Conservation (phyloP, 2,888 invertebrate species). For the Thyatira batis region DNA sequence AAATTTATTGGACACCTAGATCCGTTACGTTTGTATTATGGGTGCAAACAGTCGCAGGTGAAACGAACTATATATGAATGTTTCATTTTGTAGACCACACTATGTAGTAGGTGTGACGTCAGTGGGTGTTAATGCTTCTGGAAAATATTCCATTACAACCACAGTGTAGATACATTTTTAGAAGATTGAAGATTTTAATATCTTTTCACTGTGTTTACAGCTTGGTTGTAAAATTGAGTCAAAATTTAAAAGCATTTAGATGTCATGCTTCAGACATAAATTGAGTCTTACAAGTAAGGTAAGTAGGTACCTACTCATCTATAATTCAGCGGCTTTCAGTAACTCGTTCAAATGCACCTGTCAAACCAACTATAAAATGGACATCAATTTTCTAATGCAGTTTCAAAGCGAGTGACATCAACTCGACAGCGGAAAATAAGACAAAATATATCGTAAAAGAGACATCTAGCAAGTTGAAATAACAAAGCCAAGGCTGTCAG, state of each 20-base stretch:
- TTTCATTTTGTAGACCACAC: not conserved
- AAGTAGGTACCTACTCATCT: too few relatives aligned
- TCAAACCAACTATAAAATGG: not conserved
- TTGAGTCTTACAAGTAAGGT: too few relatives aligned
- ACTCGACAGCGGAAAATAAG: not conserved
- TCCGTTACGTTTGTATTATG: slow-evolving; percentile 33
- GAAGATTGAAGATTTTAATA: too few relatives aligned
- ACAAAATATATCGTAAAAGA: not conserved
- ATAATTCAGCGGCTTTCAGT: too few relatives aligned
- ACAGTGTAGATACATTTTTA: too few relatives aligned
- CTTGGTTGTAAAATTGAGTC: too few relatives aligned
- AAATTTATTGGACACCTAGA: slow-evolving; percentile 56
- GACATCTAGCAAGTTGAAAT: not conserved
- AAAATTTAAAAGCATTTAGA: too few relatives aligned
- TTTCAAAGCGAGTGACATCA: not conserved
- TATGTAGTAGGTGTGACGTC: not conserved
- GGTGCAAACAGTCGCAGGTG: slow-evolving; percentile 11
- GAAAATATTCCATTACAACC: not conserved
- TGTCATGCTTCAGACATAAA: too few relatives aligned
- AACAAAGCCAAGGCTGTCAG: not conserved
- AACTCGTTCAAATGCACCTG: not conserved
- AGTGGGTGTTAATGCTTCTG: not conserved
- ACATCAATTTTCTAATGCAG: not conserved
- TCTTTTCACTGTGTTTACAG: too few relatives aligned
- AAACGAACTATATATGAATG: not conserved